These are phyloP conservation scores for Nephrotoma flavescens DNA, from an alignment of 2,888 invertebrate species.

Conservation along the genomic window DNA sequence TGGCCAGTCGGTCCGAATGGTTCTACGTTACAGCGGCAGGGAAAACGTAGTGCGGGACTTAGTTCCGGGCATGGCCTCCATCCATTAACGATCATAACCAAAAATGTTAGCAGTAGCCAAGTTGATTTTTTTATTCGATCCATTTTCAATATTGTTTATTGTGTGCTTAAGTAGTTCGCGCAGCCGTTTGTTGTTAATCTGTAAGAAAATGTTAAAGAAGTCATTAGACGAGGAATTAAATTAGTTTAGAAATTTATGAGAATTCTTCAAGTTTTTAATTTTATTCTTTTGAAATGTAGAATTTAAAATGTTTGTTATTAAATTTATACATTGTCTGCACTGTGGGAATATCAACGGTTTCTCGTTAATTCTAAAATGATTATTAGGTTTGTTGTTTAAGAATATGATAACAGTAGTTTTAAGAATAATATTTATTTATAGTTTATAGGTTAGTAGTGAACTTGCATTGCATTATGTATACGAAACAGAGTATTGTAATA, in stretches of 20 bases:
- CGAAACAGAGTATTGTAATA: too few species aligned
- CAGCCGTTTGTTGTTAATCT: neutral
- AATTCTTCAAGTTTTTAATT: neutral
- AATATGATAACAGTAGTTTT: neutral
- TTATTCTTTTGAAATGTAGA: neutral
- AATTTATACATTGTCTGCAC: neutral
- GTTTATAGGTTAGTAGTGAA: neutral
- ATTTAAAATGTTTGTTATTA: neutral
- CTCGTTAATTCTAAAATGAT: neutral
- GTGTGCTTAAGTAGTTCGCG: neutral
- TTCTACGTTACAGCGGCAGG: constrained; percentile 46
- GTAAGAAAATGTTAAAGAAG: neutral
- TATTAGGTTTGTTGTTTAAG: neutral
- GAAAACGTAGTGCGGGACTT: constrained; percentile 58
- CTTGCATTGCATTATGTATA: neutral
- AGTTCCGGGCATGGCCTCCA: constrained; percentile 66
- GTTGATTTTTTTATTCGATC: constrained; percentile 1
- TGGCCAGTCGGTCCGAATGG: constrained; percentile 36
- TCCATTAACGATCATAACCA: constrained; percentile 17
- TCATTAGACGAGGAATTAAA: neutral
- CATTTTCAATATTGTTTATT: neutral
- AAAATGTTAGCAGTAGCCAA: neutral
- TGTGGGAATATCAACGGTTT: neutral
- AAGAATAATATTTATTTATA: neutral
- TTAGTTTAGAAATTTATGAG: neutral